phyloP scores from a whole-genome alignment of 2,888 invertebrate species.

The Sinelater perroti region DNA sequence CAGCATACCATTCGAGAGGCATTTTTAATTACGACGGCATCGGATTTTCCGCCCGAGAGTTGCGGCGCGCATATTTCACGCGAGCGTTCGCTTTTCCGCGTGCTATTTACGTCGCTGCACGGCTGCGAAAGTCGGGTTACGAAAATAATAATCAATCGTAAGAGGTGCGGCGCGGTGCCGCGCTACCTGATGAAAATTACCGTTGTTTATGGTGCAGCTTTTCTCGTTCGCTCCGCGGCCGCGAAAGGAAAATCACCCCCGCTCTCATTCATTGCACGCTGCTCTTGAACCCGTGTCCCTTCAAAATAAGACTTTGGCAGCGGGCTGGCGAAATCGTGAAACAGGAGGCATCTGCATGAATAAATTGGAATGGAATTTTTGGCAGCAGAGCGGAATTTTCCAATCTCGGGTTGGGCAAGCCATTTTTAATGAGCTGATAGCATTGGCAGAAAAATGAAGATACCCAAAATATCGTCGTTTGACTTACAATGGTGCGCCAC shows the following conservation, averaged over 20 bases:
- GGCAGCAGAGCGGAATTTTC: background rate
- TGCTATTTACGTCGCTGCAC: conserved; percentile 19
- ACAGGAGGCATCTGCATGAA: background rate
- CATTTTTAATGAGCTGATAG: too few species aligned
- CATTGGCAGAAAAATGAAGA: too few species aligned
- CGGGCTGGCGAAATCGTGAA: background rate
- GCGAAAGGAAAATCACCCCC: conserved; percentile 23
- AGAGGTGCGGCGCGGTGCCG: conserved; percentile 16
- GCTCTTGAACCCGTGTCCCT: conserved; percentile 15
- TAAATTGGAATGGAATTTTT: conserved; percentile 4
- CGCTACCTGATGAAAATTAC: conserved; percentile 17
- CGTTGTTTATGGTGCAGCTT: conserved; percentile 12
- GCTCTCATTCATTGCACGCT: conserved; percentile 3
- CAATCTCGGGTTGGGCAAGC: background rate
- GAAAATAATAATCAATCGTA: conserved; percentile 24
- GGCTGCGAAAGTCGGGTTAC: conserved; percentile 19
- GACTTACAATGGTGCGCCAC: too few species aligned
- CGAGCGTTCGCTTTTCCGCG: conserved; percentile 2
- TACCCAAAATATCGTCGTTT: too few species aligned
- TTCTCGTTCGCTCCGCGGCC: conserved; percentile 12
- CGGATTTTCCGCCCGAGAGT: too few species aligned
- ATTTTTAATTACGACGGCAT: too few species aligned
- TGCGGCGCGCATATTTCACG: background rate
- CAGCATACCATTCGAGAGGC: too few species aligned
- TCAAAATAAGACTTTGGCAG: conserved; percentile 14